These are phyloP conservation scores for Urophycis tenuis DNA, from an alignment of 2,797 vertebrate genomes.

Conservation along the genomic window DNA sequence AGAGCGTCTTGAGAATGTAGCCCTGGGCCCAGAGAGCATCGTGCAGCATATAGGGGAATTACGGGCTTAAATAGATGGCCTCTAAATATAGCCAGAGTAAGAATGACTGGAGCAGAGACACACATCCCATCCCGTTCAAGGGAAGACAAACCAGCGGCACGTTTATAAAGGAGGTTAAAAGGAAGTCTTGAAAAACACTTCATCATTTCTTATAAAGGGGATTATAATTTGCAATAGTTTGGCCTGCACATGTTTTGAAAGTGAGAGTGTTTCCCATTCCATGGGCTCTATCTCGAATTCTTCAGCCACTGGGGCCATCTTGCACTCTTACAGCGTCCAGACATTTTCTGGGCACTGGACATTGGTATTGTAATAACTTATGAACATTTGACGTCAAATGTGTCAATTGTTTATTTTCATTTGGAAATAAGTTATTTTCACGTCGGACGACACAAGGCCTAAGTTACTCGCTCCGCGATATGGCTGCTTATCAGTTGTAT, in stretches of 20 bases:
- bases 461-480: neutral
- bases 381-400: neutral
- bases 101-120: slow-evolving; percentile 36
- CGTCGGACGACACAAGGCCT: neutral
- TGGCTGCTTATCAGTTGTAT: neutral
- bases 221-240: neutral
- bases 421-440: neutral
- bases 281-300: neutral
- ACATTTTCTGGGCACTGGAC: neutral
- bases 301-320: neutral
- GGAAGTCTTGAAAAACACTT: neutral
- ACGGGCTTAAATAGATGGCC: slow-evolving; percentile 66
- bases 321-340: neutral
- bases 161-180: neutral
- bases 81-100: slow-evolving; percentile 69
- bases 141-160: neutral
- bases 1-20: slow-evolving; percentile 63
- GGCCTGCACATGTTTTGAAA: neutral
- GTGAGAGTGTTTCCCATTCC: neutral
- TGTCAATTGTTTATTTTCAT: neutral
- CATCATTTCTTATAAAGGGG: neutral
- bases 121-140: neutral
- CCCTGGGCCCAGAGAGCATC: slow-evolving; percentile 65
- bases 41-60: slow-evolving; percentile 63
- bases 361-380: neutral